These are phyloP conservation scores for Channa striata DNA, from an alignment of 2,797 vertebrate species.

Conservation along the genomic window DNA sequence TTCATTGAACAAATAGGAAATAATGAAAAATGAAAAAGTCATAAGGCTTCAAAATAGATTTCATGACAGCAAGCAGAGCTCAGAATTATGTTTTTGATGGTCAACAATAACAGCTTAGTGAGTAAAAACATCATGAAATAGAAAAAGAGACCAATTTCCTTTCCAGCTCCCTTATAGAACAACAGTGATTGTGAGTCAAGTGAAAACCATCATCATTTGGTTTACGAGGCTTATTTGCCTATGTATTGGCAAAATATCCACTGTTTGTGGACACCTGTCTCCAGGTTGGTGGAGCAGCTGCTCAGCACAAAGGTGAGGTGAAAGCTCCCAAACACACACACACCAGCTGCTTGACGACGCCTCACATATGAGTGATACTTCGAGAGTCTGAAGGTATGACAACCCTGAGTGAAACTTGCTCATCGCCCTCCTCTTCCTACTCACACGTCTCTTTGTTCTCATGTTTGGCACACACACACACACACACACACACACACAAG, in stretches of 20 bases:
- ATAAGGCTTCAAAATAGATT: background rate
- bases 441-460: constrained; percentile 67
- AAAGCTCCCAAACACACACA: constrained; percentile 25
- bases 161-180: background rate
- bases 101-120: background rate
- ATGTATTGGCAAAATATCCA: constrained; percentile 72
- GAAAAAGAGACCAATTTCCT: constrained; percentile 1
- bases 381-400: constrained; percentile 63
- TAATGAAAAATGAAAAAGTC: background rate
- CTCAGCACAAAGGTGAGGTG: constrained; percentile 48
- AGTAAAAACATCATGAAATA: background rate
- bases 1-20: too few relatives aligned
- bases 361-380: constrained; percentile 31
- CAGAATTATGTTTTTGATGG: background rate
- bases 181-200: constrained; percentile 28
- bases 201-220: constrained; percentile 56
- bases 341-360: constrained; percentile 5
- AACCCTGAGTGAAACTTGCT: constrained; percentile 77
- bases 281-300: constrained; percentile 65
- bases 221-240: constrained; percentile 72
- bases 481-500: constrained; percentile 61
- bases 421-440: constrained; percentile 59
- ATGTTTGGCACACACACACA: constrained; percentile 62
- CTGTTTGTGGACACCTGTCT: constrained; percentile 76
- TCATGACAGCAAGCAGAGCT: background rate